A percentile compares a stretch with the other conserved stretches of the same genome.
phyloP scores from a whole-genome alignment of 2,797 vertebrate genomes.

The Chlorospingus semifuscus region DNA sequence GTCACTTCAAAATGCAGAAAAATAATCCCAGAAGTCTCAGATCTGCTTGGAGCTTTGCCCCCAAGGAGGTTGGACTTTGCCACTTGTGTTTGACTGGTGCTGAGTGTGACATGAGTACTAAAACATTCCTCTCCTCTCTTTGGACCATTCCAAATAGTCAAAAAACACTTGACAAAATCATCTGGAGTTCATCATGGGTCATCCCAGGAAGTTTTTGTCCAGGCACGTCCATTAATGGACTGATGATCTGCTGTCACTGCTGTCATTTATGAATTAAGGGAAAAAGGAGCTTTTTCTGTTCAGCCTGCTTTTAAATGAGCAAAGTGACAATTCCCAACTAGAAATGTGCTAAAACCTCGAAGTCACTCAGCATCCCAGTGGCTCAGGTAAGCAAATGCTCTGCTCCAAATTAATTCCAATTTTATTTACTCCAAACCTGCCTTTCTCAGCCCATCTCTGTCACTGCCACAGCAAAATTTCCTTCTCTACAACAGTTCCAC shows the following conservation, averaged over 20 bases:
- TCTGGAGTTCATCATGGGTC: constrained; percentile 8
- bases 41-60: not conserved
- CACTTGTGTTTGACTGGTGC: not conserved
- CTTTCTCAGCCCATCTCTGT: not conserved
- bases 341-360: not conserved
- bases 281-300: not conserved
- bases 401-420: not conserved
- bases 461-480: not conserved
- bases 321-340: not conserved
- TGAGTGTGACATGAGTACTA: not conserved
- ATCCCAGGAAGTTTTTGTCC: not conserved
- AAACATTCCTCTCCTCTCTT: not conserved
- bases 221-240: not conserved
- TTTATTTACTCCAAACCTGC: not conserved
- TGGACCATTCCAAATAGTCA: not conserved
- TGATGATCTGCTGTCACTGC: not conserved
- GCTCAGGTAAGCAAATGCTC: not conserved
- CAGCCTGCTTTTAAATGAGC: not conserved
- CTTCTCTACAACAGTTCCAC: not conserved
- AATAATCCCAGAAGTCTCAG: not conserved
- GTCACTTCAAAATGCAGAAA: not conserved
- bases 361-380: not conserved
- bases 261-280: not conserved
- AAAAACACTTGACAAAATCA: constrained; percentile 43
- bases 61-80: not conserved